phyloP scores from a whole-genome alignment of 2,888 invertebrate species.

The Cataglyphis cursor region DNA sequence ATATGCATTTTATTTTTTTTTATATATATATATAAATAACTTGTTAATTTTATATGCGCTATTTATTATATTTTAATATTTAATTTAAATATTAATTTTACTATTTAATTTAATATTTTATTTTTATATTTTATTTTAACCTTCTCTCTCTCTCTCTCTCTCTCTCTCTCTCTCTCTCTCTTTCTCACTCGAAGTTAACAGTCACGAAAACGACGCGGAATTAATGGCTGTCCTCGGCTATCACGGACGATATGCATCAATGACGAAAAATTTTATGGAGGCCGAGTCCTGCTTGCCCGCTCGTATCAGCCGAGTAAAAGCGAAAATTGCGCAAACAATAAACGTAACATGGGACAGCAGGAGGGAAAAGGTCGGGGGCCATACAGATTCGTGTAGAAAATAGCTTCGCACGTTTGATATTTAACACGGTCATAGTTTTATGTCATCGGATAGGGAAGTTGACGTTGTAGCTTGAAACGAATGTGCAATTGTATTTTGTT shows the following conservation, averaged over 20 bases:
- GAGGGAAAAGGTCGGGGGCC: conserved; percentile 10
- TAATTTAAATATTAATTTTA: neutral
- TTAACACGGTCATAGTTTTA: conserved; percentile 49
- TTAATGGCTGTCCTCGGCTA: neutral
- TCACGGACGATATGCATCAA: conserved; percentile 5
- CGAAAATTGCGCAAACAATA: conserved; percentile 36
- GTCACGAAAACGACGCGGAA: neutral
- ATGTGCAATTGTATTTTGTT: conserved; percentile 25
- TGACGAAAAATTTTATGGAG: conserved; percentile 13
- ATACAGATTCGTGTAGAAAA: conserved; percentile 24
- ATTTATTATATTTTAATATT: neutral
- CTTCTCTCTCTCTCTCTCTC: too few species aligned
- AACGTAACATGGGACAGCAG: conserved; percentile 21
- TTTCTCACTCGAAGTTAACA: neutral
- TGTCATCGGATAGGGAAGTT: conserved; percentile 49
- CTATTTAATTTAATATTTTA: neutral
- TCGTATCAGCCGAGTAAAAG: conserved; percentile 18
- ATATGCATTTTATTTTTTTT: neutral
- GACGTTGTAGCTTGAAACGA: neutral
- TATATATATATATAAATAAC: neutral
- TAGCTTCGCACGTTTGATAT: conserved; percentile 39
- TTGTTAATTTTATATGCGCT: neutral
- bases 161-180: too few species aligned
- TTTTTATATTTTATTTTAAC: neutral
- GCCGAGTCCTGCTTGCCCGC: neutral